phyloP scores from a whole-genome alignment of 2,113 vertebrate genomes.

The Sterna hirundo region DNA sequence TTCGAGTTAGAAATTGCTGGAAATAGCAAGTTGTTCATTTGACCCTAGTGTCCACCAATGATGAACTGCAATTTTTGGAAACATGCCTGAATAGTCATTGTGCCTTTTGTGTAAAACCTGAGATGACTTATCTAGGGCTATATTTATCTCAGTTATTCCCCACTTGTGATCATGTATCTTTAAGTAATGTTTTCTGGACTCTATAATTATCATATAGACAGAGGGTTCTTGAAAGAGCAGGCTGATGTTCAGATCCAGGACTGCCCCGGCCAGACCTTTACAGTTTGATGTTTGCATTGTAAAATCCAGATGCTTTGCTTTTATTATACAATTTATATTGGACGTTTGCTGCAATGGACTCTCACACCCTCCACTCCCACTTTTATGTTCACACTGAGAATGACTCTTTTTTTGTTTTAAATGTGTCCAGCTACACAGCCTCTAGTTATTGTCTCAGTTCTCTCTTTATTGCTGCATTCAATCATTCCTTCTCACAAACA shows the following conservation, averaged over 20 bases:
- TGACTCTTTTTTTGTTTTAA: conserved; percentile 23
- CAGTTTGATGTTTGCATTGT: neutral
- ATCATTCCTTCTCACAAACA: neutral
- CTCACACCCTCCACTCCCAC: neutral
- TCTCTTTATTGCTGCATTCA: conserved; percentile 9
- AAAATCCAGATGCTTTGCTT: conserved; percentile 39
- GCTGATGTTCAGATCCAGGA: neutral
- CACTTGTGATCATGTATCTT: neutral
- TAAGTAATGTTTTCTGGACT: neutral
- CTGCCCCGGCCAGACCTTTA: neutral
- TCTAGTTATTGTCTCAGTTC: neutral
- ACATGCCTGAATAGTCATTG: neutral
- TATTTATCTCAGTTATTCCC: neutral
- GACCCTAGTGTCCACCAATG: neutral
- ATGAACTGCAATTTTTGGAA: neutral
- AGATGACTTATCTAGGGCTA: neutral
- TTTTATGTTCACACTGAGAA: conserved; percentile 43
- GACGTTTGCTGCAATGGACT: conserved; percentile 1
- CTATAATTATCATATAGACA: neutral
- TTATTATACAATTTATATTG: conserved; percentile 33
- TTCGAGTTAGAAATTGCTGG: neutral
- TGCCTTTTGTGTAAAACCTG: neutral
- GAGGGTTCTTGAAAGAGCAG: neutral
- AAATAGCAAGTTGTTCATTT: neutral
- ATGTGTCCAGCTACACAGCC: neutral